Conservation (phyloP, 1,140 invertebrate genomes). For the Drosophila grimshawi region DNA sequence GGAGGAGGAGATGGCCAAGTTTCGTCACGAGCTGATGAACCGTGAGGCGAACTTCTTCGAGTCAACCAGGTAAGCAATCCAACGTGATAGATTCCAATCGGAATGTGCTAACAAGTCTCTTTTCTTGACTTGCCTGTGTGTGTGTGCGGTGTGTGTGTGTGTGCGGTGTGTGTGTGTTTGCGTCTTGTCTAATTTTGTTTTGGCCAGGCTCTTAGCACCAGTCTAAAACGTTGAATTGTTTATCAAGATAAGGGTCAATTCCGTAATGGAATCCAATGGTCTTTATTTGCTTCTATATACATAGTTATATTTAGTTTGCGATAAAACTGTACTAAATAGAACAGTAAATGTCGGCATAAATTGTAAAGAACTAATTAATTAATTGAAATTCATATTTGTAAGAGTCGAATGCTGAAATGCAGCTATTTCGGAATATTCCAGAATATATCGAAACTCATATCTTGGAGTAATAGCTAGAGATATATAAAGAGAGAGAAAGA, state of each 20-base stretch:
- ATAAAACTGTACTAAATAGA: too few species aligned
- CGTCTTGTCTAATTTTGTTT: constrained; percentile 8
- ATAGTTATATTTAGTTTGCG: too few species aligned
- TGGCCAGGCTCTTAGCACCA: background rate
- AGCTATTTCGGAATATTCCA: too few species aligned
- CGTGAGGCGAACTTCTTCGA: constrained; percentile 96
- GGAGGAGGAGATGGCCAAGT: constrained; percentile 99
- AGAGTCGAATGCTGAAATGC: too few species aligned
- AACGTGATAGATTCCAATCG: background rate
- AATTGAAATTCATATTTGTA: too few species aligned
- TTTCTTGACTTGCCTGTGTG: background rate
- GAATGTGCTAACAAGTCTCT: background rate
- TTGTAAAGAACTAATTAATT: too few species aligned
- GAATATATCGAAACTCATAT: too few species aligned
- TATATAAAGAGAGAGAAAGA: too few species aligned
- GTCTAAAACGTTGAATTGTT: background rate
- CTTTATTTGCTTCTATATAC: background rate
- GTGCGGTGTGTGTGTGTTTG: background rate
- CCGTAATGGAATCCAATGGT: background rate
- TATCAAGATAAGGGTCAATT: constrained; percentile 15
- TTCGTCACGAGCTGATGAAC: constrained; percentile 96
- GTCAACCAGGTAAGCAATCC: constrained; percentile 89
- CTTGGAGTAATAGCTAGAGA: too few species aligned
- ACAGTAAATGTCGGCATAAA: too few species aligned
- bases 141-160: too few species aligned